Evolutionary conservation across 2,113 vertebrate genomes (phyloP).

Genomic region (Arvicanthis niloticus): DNA sequence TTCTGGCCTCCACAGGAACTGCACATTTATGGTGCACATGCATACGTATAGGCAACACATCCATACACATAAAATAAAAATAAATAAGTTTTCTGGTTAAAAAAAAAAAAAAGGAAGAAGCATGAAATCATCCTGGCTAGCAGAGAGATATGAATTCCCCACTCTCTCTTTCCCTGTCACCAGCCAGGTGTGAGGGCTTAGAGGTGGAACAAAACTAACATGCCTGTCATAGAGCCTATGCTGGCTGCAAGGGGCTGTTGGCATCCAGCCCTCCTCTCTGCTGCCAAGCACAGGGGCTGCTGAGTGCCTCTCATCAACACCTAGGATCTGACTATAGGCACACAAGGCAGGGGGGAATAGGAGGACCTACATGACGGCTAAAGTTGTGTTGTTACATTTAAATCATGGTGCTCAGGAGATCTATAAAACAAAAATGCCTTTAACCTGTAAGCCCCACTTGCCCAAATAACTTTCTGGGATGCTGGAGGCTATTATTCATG

Average conservation of each 20-base stretch:
- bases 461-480: not conserved
- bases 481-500: not conserved
- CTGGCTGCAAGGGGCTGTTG: rapidly evolving
- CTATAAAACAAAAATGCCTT: not conserved
- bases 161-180: not conserved
- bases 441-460: not conserved
- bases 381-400: not conserved
- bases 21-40: not conserved
- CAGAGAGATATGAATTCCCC: not conserved
- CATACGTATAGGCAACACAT: not conserved
- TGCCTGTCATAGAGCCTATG: not conserved
- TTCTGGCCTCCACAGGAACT: not conserved
- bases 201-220: not conserved
- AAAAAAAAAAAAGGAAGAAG: not conserved
- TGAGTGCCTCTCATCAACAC: not conserved
- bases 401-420: not conserved
- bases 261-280: not conserved
- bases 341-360: not conserved
- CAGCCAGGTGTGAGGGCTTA: not conserved
- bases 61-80: not conserved
- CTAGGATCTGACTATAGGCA: not conserved
- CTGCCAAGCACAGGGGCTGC: not conserved
- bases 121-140: not conserved
- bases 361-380: not conserved
- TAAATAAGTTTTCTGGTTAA: not conserved